phyloP scores from a whole-genome alignment of 2,113 vertebrate species.

The Gambusia affinis region DNA sequence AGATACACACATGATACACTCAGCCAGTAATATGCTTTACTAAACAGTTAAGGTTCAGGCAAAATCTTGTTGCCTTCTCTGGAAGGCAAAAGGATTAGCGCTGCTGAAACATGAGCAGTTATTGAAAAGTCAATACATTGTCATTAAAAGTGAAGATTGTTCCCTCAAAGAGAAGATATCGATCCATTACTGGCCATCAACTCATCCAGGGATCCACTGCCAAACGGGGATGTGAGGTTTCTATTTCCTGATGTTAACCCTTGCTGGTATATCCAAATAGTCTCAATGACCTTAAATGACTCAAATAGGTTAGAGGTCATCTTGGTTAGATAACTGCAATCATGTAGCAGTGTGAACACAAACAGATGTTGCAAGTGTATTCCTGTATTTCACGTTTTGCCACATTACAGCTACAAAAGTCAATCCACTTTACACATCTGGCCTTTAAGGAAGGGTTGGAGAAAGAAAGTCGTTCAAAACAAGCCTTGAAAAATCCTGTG shows the following conservation, averaged over 20 bases:
- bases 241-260: constrained; percentile 40
- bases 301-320: constrained; percentile 17
- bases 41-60: constrained; percentile 1
- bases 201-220: constrained; percentile 70
- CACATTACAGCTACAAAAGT: background rate
- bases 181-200: constrained; percentile 77
- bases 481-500: background rate
- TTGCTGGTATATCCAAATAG: background rate
- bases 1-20: background rate
- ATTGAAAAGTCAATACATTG: constrained; percentile 81
- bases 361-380: background rate
- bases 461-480: background rate
- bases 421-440: background rate
- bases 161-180: constrained; percentile 75
- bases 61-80: too few relatives aligned
- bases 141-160: constrained; percentile 81
- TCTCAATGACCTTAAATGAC: constrained; percentile 26
- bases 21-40: constrained; percentile 16
- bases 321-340: background rate
- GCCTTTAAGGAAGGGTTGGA: background rate
- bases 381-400: background rate
- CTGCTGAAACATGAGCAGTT: constrained; percentile 76
- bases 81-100: constrained; percentile 69
- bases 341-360: background rate
- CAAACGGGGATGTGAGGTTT: constrained; percentile 73